Conservation (phyloP, 2,797 vertebrate genomes). For the Esox masquinongy region DNA sequence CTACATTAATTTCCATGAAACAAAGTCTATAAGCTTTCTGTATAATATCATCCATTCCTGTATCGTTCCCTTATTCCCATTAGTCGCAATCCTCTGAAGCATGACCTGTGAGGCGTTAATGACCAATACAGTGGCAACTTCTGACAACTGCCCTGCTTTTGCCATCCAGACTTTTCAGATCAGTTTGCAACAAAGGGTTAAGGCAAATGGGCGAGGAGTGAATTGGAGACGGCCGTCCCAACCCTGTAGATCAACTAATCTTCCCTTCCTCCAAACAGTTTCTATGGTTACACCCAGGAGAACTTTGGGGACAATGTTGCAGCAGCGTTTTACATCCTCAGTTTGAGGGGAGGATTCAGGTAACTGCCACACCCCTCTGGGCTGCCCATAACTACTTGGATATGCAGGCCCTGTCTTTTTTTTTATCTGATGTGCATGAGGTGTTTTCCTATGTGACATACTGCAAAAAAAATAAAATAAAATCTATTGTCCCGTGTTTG, state of each 20-base stretch:
- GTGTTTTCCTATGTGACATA: background rate
- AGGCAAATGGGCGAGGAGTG: background rate
- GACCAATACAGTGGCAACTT: background rate
- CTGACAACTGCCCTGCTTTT: background rate
- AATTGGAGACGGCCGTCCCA: background rate
- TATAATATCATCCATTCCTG: background rate
- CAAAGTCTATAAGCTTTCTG: background rate
- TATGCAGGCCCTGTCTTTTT: background rate
- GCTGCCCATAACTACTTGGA: background rate
- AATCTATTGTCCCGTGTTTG: background rate
- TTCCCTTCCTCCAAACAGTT: slow-evolving; percentile 58
- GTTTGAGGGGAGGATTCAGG: slow-evolving; percentile 79
- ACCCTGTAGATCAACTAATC: background rate
- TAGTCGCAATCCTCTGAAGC: background rate
- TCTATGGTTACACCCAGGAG: slow-evolving; percentile 43
- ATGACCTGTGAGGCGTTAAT: background rate
- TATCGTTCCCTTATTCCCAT: background rate
- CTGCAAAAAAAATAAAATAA: no score
- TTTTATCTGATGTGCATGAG: background rate
- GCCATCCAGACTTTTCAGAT: background rate
- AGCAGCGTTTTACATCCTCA: slow-evolving; percentile 73
- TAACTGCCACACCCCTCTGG: slow-evolving; percentile 49
- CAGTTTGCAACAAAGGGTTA: background rate
- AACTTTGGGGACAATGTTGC: slow-evolving; percentile 66
- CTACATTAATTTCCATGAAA: background rate